These are phyloP conservation scores for Greenwoodochromis staneri DNA, from an alignment of 2,113 vertebrate species.

Conservation along the genomic window DNA sequence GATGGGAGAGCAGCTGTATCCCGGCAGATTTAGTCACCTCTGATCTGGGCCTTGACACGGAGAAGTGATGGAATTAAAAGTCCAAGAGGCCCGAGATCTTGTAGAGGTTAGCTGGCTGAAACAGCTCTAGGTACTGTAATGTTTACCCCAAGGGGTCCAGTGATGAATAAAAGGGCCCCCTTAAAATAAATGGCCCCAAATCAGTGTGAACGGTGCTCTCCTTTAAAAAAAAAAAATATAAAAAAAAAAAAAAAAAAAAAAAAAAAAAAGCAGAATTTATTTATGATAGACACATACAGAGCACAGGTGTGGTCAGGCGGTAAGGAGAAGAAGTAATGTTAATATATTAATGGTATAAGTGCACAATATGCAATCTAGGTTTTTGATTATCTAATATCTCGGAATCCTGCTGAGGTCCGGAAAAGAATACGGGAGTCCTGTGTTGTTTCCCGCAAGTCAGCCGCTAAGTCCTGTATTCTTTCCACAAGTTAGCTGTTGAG, in stretches of 20 bases:
- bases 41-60: background rate
- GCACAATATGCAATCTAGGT: constrained; percentile 87
- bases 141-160: constrained; percentile 50
- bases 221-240: constrained; percentile 7
- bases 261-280: constrained; percentile 75
- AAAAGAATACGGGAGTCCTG: background rate
- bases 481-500: background rate
- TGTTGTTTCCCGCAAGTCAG: background rate
- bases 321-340: constrained; percentile 68
- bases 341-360: constrained; percentile 84
- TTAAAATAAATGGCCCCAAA: constrained; percentile 29
- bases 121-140: constrained; percentile 83
- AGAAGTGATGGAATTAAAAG: constrained; percentile 64
- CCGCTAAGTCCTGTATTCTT: background rate
- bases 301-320: constrained; percentile 76
- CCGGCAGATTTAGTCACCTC: background rate
- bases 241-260: constrained; percentile 47
- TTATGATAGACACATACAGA: constrained; percentile 87
- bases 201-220: constrained; percentile 69
- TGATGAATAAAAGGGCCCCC: background rate
- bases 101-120: constrained; percentile 58
- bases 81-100: constrained; percentile 64
- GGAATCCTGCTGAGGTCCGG: constrained; percentile 11
- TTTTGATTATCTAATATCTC: constrained; percentile 75
- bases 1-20: constrained; percentile 20